phyloP scores from a whole-genome alignment of 1,140 invertebrate species.

The Ectropis grisescens region DNA sequence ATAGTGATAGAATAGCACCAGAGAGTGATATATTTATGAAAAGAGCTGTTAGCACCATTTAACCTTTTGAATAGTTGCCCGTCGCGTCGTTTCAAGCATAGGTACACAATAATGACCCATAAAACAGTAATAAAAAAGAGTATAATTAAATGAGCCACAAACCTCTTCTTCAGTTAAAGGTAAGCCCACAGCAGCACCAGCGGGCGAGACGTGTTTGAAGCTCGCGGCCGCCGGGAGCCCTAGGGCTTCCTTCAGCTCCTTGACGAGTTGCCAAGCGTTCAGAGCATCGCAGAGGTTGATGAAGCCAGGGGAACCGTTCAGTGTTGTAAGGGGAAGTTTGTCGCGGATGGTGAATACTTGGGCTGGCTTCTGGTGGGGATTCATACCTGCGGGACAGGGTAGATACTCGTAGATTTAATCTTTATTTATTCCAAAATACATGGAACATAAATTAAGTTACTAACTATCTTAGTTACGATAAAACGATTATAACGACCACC shows the following conservation, averaged over 20 bases:
- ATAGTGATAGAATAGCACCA: no score
- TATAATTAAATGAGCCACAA: conserved; percentile 4
- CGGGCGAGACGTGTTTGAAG: conserved; percentile 98
- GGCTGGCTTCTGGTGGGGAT: conserved; percentile 97
- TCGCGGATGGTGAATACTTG: conserved; percentile 89
- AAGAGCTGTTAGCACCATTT: no score
- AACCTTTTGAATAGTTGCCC: no score
- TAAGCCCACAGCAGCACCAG: conserved; percentile 92
- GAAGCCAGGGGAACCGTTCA: conserved; percentile 97
- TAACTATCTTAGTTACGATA: no score
- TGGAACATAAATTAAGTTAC: no score
- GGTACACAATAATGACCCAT: no score
- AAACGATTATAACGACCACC: no score
- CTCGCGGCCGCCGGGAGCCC: conserved; percentile 93
- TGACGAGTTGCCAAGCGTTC: conserved; percentile 97
- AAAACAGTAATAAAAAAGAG: no score
- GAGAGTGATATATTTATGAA: no score
- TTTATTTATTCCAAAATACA: no score
- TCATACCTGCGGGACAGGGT: conserved; percentile 78
- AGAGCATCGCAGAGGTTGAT: conserved; percentile 98
- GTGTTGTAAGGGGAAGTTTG: conserved; percentile 87
- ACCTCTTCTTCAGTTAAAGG: conserved; percentile 79
- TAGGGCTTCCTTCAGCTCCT: conserved; percentile 86
- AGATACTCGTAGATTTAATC: no score
- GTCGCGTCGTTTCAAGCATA: no score